phyloP scores from a whole-genome alignment of 1,140 invertebrate species.

The Drosophila repletoides region DNA sequence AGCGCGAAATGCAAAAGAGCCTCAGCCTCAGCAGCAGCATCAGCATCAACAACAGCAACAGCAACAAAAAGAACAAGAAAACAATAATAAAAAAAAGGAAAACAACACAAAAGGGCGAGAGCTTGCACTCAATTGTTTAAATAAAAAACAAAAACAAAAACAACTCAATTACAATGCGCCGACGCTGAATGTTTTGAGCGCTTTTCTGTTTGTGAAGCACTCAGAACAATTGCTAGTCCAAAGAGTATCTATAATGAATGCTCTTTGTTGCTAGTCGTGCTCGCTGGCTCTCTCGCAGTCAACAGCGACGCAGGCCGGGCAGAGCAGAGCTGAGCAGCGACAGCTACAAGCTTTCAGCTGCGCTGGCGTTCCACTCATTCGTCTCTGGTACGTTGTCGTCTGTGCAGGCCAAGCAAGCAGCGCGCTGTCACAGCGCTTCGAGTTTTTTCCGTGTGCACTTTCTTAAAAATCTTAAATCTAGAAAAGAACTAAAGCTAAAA shows the following conservation, averaged over 20 bases:
- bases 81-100: constrained; percentile 61
- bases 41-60: constrained; percentile 9
- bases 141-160: neutral
- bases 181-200: constrained; percentile 20
- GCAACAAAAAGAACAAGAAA: constrained; percentile 36
- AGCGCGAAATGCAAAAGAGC: constrained; percentile 21
- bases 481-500: constrained; percentile 1
- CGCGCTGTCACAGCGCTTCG: constrained; percentile 53
- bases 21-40: constrained; percentile 2
- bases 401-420: constrained; percentile 55
- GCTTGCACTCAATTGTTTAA: constrained; percentile 19
- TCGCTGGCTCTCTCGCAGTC: constrained; percentile 4
- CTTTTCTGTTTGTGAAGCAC: constrained; percentile 2
- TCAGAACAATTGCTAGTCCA: constrained; percentile 19
- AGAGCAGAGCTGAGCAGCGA: neutral
- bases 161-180: constrained; percentile 30
- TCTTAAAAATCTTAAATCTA: constrained; percentile 43
- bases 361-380: constrained; percentile 71
- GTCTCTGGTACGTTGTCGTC: constrained; percentile 69
- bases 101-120: constrained; percentile 9
- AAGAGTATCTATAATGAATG: too few relatives aligned
- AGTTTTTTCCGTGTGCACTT: constrained; percentile 74
- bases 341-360: constrained; percentile 54
- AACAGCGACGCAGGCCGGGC: constrained; percentile 9
- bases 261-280: neutral